Evolutionary conservation across 2,113 vertebrate genomes (phyloP).

Genomic region (Cynopterus brachyotis): DNA sequence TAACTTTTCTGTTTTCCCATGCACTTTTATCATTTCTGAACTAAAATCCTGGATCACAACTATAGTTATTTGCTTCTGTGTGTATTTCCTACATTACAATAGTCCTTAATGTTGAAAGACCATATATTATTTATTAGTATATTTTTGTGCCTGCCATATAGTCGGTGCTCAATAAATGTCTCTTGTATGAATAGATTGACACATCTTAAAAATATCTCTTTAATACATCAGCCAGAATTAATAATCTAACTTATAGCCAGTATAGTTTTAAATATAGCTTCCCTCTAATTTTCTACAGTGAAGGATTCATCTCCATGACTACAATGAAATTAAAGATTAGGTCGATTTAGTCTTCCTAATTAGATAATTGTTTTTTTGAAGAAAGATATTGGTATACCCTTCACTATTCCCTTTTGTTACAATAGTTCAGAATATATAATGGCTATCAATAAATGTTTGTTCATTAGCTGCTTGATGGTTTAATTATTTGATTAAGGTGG

Average conservation of each 20-base stretch:
- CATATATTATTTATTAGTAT: neutral
- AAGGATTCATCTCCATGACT: neutral
- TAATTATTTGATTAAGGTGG: neutral
- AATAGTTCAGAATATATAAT: neutral
- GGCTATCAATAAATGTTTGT: neutral
- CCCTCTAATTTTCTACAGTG: neutral
- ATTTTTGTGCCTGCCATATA: neutral
- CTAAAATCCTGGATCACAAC: neutral
- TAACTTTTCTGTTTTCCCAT: neutral
- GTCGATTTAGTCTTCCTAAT: slow-evolving; percentile 1
- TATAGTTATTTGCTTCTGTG: neutral
- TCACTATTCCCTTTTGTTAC: neutral
- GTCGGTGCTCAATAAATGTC: neutral
- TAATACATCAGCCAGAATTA: neutral
- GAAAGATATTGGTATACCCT: neutral
- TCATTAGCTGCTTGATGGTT: neutral
- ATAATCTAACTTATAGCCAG: neutral
- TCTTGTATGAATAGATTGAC: neutral
- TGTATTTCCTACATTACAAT: neutral
- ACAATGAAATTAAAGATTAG: neutral
- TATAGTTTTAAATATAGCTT: neutral
- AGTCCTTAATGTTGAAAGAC: neutral
- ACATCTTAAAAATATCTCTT: neutral
- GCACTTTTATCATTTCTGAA: neutral
- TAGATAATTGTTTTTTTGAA: neutral